Evolutionary conservation across 1,140 invertebrate species (phyloP).

Genomic region (Charaxes varanes): DNA sequence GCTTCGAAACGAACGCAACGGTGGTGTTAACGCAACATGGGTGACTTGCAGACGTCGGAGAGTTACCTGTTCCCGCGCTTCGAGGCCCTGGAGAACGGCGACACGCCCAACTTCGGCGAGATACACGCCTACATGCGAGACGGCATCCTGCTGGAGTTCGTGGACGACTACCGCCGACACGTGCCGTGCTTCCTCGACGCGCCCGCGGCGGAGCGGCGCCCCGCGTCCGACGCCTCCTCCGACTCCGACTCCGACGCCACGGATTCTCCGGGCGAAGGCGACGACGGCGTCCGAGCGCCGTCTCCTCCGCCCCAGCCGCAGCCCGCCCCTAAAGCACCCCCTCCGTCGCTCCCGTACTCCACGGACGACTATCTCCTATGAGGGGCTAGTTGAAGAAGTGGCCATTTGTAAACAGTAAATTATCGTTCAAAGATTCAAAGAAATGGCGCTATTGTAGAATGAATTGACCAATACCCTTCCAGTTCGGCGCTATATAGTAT

Average conservation of each 20-base stretch:
- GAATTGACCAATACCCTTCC: too few species aligned
- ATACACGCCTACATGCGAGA: constrained; percentile 41
- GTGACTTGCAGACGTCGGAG: constrained; percentile 46
- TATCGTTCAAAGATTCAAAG: too few species aligned
- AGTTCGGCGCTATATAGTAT: too few species aligned
- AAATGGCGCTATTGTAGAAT: too few species aligned
- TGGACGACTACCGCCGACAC: constrained; percentile 41
- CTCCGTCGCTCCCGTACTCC: too few species aligned
- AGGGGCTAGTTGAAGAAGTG: too few species aligned
- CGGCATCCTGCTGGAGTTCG: constrained; percentile 46
- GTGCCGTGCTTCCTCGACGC: constrained; percentile 28
- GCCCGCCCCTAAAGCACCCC: too few species aligned
- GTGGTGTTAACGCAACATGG: constrained; percentile 15
- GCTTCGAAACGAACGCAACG: not conserved
- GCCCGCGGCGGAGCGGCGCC: constrained; percentile 1
- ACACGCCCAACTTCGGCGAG: constrained; percentile 51
- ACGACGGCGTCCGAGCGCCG: too few species aligned
- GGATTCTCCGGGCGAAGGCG: not conserved
- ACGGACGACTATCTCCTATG: too few species aligned
- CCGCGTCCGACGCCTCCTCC: not conserved
- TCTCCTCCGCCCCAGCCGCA: too few species aligned
- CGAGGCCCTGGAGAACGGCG: constrained; percentile 47
- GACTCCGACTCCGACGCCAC: not conserved
- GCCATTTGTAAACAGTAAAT: too few species aligned
- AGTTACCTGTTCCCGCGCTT: constrained; percentile 52